These are phyloP conservation scores for Pheosia tremula DNA, from an alignment of 2,888 invertebrate species.

Conservation along the genomic window DNA sequence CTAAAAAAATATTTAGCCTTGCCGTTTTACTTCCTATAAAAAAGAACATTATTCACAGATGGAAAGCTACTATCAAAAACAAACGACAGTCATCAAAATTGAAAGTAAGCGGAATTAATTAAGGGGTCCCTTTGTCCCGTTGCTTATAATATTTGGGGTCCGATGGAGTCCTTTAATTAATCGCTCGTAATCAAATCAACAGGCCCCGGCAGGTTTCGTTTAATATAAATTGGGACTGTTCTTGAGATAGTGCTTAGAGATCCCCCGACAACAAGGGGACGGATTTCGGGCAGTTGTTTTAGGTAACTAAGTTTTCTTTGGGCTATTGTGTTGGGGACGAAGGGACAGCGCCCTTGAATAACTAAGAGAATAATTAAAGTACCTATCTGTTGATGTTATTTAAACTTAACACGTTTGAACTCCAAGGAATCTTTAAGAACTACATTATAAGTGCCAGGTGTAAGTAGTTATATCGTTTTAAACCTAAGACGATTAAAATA, in stretches of 20 bases:
- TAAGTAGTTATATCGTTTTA: too few species aligned
- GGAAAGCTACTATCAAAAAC: conserved; percentile 37
- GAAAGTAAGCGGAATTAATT: conserved; percentile 64
- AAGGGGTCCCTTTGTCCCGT: conserved; percentile 56
- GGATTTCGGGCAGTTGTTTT: conserved; percentile 7
- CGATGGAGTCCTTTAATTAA: conserved; percentile 64
- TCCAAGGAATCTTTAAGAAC: too few species aligned
- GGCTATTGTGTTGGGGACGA: conserved; percentile 13
- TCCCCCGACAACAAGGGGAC: conserved; percentile 23
- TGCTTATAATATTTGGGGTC: conserved; percentile 59
- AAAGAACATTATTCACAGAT: conserved; percentile 32
- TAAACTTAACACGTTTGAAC: too few species aligned
- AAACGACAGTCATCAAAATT: conserved; percentile 36
- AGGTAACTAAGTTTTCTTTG: background rate
- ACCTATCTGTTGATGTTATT: too few species aligned
- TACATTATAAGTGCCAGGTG: too few species aligned
- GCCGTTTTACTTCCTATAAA: conserved; percentile 6
- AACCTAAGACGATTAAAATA: too few species aligned
- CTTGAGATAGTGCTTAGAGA: conserved; percentile 43
- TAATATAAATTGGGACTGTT: conserved; percentile 56
- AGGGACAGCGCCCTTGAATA: conserved; percentile 8
- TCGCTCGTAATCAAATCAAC: conserved; percentile 72
- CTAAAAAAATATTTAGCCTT: too few species aligned
- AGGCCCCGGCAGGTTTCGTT: conserved; percentile 52
- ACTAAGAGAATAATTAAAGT: background rate